A percentile compares a stretch with the other conserved stretches of the same genome.
These are phyloP conservation scores for Pseudanteris insignis DNA, from an alignment of 2,888 invertebrate genomes.

Conservation along the genomic window DNA sequence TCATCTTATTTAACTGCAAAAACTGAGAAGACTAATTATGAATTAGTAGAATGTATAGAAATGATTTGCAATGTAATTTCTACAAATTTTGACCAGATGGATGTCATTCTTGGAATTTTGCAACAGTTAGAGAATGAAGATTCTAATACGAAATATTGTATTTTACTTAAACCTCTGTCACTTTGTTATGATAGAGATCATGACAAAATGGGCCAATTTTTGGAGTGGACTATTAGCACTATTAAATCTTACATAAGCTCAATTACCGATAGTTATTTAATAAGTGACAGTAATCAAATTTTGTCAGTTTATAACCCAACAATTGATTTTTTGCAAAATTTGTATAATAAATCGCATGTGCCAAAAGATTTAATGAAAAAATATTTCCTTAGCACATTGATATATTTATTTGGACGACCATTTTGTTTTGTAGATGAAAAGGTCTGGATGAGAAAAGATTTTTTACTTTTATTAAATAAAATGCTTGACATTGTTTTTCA, in stretches of 20 bases:
- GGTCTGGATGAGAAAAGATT: background rate
- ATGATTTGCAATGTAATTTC: too few species aligned
- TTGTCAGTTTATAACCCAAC: slow-evolving; percentile 16
- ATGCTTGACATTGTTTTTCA: slow-evolving; percentile 15
- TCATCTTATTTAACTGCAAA: slow-evolving; percentile 18
- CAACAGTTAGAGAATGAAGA: slow-evolving; percentile 39
- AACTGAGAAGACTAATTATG: slow-evolving; percentile 3
- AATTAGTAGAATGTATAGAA: slow-evolving; percentile 14
- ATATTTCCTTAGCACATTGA: slow-evolving; percentile 12
- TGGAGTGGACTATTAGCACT: slow-evolving; percentile 36
- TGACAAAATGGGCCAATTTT: slow-evolving; percentile 1
- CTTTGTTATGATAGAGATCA: slow-evolving; percentile 3
- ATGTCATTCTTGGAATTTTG: slow-evolving; percentile 34
- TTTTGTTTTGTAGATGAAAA: slow-evolving; percentile 17
- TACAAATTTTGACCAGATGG: background rate
- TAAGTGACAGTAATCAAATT: background rate
- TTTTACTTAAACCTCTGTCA: slow-evolving; percentile 21
- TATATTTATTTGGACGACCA: slow-evolving; percentile 37
- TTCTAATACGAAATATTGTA: slow-evolving; percentile 24
- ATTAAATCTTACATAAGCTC: slow-evolving; percentile 35
- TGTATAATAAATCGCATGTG: background rate
- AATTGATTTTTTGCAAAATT: slow-evolving; percentile 9
- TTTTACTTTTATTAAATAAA: background rate
- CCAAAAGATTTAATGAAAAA: background rate
- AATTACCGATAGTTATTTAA: slow-evolving; percentile 2